phyloP scores from a whole-genome alignment of 2,888 invertebrate genomes.

The Tubulanus polymorphus region DNA sequence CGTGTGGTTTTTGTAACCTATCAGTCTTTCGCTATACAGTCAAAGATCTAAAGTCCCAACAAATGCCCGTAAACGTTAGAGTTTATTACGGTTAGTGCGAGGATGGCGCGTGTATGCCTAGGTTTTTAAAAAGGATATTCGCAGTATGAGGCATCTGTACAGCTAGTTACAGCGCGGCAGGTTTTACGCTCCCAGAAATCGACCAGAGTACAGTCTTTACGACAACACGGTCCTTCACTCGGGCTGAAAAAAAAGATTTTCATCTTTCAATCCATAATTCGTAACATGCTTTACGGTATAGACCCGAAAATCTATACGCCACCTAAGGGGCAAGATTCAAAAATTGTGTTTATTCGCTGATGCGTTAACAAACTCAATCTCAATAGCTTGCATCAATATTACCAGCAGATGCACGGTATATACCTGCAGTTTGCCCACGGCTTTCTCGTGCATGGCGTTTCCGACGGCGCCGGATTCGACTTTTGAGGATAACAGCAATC shows the following conservation, averaged over 20 bases:
- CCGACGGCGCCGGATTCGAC: slow-evolving; percentile 11
- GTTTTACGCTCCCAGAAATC: slow-evolving; percentile 12
- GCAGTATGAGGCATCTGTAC: slow-evolving; percentile 28
- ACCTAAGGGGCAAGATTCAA: no score
- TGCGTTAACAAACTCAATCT: background rate
- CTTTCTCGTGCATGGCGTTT: slow-evolving; percentile 26
- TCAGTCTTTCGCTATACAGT: no score
- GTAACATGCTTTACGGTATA: no score
- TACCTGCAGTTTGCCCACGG: slow-evolving; percentile 34
- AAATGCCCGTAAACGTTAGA: no score
- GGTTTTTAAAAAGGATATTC: slow-evolving; percentile 32
- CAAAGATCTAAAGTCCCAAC: no score
- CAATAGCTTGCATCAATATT: background rate
- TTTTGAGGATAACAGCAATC: slow-evolving; percentile 65
- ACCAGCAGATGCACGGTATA: background rate
- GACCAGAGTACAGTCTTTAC: slow-evolving; percentile 17
- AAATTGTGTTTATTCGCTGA: no score
- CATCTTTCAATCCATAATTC: no score
- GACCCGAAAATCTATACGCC: no score
- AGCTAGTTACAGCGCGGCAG: slow-evolving; percentile 28
- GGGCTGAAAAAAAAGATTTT: slow-evolving; percentile 27
- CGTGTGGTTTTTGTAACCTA: no score
- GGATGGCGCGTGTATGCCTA: no score
- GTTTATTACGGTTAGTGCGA: no score
- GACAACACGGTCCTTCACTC: slow-evolving; percentile 35